Evolutionary conservation across 2,888 invertebrate species (phyloP), one percentile per base, ranked within the genome.

Genomic region (Eurois occulta): DNA sequence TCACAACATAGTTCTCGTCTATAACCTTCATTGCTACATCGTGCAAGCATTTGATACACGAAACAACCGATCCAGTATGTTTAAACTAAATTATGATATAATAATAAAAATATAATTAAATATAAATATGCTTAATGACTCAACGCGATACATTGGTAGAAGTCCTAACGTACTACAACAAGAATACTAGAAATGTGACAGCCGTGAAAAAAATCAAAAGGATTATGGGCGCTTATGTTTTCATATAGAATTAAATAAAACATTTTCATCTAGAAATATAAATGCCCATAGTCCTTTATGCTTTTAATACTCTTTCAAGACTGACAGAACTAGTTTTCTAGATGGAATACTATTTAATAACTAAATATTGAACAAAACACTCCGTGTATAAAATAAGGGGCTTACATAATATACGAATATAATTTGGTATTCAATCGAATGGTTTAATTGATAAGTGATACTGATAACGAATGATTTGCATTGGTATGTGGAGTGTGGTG

Each of bases 1-100:
- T 95, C 95, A 95, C 94, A 94, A 94, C 93, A 91, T 84, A 92
- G 86, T 92, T 90, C 90, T 90, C 86, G 87, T 86, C 89, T 87
- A 88, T 82, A 83, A 78, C 77, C 77, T 67, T 85, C 82, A 85
- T 86, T 76, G 81, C 85, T 87, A 89, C 72, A 82, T 86, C 89
- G 90, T 89, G 90, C 88, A 88, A 87, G 84, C 79, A 75, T 84
- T 75, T 80, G 62, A 80, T 77, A 86, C 80, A 85, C 84, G 87
- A 80, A 81, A 80, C 78, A 85, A 86, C 81, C 81, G 78, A 84
- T 78, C 80, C 84, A 60, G 41, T 78, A 85, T 82, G 81, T 64
- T 77, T 83, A 86, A 84, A 85, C 83, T 84, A 85, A 85, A 79
- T 81, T 83, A 82, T 75, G 78, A 77, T 84, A 82, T 82, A 79